phyloP scores from a whole-genome alignment of 2,797 vertebrate genomes.

The Sebastes taczanowskii region DNA sequence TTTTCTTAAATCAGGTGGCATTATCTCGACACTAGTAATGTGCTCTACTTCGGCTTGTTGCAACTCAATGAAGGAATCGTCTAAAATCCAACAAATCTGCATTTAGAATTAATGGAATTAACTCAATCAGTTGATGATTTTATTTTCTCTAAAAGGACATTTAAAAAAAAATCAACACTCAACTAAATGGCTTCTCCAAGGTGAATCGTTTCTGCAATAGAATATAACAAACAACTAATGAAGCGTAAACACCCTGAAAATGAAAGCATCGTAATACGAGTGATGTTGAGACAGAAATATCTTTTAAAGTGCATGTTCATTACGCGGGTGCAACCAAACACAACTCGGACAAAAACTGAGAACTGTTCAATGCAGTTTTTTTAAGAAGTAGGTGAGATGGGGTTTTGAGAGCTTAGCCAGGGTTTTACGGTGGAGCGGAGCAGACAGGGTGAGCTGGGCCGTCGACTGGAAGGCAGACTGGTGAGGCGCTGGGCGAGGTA shows the following conservation, averaged over 20 bases:
- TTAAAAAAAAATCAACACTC: neutral
- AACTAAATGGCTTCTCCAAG: slow-evolving; percentile 8
- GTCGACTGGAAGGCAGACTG: rapidly evolving
- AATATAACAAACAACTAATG: neutral
- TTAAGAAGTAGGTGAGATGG: neutral
- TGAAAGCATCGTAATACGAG: slow-evolving; percentile 8
- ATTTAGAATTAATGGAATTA: slow-evolving; percentile 11
- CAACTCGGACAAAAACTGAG: neutral
- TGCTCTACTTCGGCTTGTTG: slow-evolving; percentile 1
- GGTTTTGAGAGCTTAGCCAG: neutral
- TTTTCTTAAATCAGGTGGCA: slow-evolving; percentile 32
- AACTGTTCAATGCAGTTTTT: neutral
- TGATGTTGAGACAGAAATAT: neutral
- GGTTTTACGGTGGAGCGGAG: neutral
- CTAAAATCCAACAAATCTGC: slow-evolving; percentile 4
- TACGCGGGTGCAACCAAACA: slow-evolving; percentile 42
- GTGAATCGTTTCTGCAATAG: neutral
- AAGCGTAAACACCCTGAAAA: slow-evolving; percentile 22
- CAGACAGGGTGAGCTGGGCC: neutral
- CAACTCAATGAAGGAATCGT: neutral
- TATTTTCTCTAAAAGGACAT: neutral
- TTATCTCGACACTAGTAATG: slow-evolving; percentile 13
- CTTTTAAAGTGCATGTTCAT: slow-evolving; percentile 33
- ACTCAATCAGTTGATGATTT: neutral
- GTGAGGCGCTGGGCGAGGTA: neutral